Conservation (phyloP, 2,888 invertebrate genomes). For the Acronicta psi region DNA sequence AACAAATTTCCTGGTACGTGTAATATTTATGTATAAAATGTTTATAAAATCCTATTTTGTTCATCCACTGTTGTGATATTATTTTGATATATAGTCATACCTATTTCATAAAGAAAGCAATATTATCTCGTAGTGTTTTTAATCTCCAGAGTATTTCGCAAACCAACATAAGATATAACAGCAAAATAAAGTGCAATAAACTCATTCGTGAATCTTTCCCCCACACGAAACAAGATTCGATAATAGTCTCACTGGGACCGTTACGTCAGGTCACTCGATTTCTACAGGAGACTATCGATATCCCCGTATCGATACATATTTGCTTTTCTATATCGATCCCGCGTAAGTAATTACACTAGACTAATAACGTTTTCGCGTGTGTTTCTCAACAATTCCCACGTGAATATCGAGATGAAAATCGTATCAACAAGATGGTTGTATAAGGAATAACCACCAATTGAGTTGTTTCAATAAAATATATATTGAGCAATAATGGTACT, state of each 20-base stretch:
- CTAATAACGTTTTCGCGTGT: slow-evolving; percentile 70
- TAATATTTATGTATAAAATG: no score
- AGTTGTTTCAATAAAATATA: slow-evolving; percentile 15
- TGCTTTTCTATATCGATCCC: slow-evolving; percentile 64
- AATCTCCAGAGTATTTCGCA: slow-evolving; percentile 1
- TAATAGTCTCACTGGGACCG: slow-evolving; percentile 76
- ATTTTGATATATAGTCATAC: background rate
- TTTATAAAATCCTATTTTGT: background rate
- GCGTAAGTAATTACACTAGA: slow-evolving; percentile 75
- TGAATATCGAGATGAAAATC: slow-evolving; percentile 55
- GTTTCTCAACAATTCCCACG: slow-evolving; percentile 60
- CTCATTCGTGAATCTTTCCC: slow-evolving; percentile 65
- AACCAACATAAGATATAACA: slow-evolving; percentile 34
- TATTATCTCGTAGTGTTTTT: background rate
- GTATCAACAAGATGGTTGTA: slow-evolving; percentile 36
- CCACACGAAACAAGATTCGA: slow-evolving; percentile 70
- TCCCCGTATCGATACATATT: slow-evolving; percentile 68
- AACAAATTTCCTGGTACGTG: no score
- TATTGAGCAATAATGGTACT: background rate
- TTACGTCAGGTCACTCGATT: slow-evolving; percentile 75
- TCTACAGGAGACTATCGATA: slow-evolving; percentile 66
- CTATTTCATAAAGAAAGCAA: background rate
- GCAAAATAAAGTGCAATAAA: slow-evolving; percentile 55
- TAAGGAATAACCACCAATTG: slow-evolving; percentile 19
- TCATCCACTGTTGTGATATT: background rate